A percentile compares a stretch with the other conserved stretches of the same genome.
These are phyloP conservation scores for Lycocerus yunnanus DNA, from an alignment of 2,888 invertebrate species.

Conservation along the genomic window DNA sequence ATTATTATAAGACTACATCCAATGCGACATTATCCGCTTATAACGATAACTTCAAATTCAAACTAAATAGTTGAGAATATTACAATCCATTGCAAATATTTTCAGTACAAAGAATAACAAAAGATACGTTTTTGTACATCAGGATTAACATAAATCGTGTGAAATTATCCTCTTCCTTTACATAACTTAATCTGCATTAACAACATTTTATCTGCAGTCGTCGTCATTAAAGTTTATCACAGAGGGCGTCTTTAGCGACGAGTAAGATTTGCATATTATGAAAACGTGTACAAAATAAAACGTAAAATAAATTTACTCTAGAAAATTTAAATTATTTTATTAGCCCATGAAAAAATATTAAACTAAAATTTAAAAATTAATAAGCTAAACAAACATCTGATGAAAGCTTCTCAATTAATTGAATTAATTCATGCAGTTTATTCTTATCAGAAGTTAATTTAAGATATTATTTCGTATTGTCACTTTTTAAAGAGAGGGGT, in stretches of 20 bases:
- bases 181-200: background rate
- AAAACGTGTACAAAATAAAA: background rate
- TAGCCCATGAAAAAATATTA: too few species aligned
- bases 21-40: background rate
- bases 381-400: too few species aligned
- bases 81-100: too few species aligned
- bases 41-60: background rate
- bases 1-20: background rate
- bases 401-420: too few species aligned
- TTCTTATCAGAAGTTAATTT: too few species aligned
- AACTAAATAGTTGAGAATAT: too few species aligned
- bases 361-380: too few species aligned
- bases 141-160: background rate
- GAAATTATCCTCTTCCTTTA: background rate
- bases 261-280: background rate
- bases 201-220: background rate
- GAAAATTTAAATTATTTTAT: too few species aligned
- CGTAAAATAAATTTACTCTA: too few species aligned
- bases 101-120: background rate
- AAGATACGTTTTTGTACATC: background rate
- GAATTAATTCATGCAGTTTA: too few species aligned
- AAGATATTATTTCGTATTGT: too few species aligned
- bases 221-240: background rate
- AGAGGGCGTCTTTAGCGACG: background rate
- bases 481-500: too few species aligned